A percentile compares a stretch with the other conserved stretches of the same genome.
Evolutionary conservation across 2,797 vertebrate species (phyloP).

Genomic region (Tenualosa thibaudeaui): DNA sequence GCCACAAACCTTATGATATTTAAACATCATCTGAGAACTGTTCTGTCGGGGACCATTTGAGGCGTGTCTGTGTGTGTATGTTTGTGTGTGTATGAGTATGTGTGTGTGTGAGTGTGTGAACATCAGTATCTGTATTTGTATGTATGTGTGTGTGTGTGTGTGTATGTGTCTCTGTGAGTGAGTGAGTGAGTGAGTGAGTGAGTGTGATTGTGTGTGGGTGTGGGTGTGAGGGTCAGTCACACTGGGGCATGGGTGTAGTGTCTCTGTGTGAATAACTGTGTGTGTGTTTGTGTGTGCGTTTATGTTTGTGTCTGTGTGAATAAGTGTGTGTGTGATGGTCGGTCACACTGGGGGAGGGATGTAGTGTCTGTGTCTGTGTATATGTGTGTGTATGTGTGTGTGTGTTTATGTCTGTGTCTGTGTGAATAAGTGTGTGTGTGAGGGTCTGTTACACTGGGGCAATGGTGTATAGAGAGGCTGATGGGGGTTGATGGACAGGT

Average conservation of each 20-base stretch:
- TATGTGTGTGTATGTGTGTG: conserved; percentile 16
- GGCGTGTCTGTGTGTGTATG: too few species aligned
- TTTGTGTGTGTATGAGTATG: conserved; percentile 30
- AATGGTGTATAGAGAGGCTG: neutral
- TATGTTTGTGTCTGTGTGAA: neutral
- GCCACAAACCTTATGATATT: neutral
- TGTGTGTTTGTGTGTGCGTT: too few species aligned
- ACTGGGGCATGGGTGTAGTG: neutral
- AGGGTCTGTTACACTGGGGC: neutral
- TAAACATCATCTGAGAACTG: conserved; percentile 21
- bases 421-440: neutral
- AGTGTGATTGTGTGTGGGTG: conserved; percentile 37
- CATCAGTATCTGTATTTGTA: too few species aligned
- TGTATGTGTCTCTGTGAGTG: neutral
- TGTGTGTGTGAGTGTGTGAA: conserved; percentile 22
- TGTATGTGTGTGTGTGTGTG: neutral
- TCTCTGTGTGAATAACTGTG: neutral
- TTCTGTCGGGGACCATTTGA: too few species aligned
- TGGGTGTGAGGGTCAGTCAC: too few species aligned
- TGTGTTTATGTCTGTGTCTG: conserved; percentile 1
- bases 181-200: neutral
- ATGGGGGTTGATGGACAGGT: conserved; percentile 3
- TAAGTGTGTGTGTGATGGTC: neutral
- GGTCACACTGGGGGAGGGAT: neutral
- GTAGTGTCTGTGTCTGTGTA: conserved; percentile 41